Conservation (phyloP, 2,113 vertebrate species). For the Forbesichthys papilliferus region DNA sequence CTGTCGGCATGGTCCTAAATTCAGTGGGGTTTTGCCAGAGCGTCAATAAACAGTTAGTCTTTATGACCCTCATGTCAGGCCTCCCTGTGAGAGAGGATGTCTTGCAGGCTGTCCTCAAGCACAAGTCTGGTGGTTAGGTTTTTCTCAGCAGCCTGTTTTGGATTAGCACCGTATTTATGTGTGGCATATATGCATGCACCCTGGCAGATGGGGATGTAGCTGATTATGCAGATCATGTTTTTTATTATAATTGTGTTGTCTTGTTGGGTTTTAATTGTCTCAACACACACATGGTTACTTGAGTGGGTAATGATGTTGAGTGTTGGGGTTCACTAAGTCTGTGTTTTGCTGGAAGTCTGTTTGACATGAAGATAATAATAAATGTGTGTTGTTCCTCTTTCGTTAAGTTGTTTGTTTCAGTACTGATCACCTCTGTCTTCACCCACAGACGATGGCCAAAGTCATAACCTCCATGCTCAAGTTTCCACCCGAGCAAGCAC, state of each 20-base stretch:
- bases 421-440: conserved; percentile 1
- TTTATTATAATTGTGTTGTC: conserved; percentile 27
- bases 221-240: conserved; percentile 52
- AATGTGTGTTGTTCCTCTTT: no score
- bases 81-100: conserved; percentile 62
- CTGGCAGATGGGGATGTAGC: conserved; percentile 59
- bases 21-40: conserved; percentile 61
- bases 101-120: conserved; percentile 52
- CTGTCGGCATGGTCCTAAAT: conserved; percentile 62
- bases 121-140: conserved; percentile 50
- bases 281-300: conserved; percentile 33
- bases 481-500: conserved; percentile 91
- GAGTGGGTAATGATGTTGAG: conserved; percentile 20
- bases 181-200: conserved; percentile 35
- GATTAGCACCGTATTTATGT: conserved; percentile 69
- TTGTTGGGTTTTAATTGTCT: conserved; percentile 48
- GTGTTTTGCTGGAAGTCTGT: not conserved
- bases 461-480: conserved; percentile 95
- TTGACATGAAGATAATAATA: no score
- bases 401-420: not conserved
- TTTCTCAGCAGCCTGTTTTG: conserved; percentile 67
- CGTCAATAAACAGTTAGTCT: conserved; percentile 52
- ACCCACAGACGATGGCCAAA: conserved; percentile 94
- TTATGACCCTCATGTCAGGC: conserved; percentile 55
- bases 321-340: not conserved